These are phyloP conservation scores for Thyatira batis DNA, from an alignment of 2,888 invertebrate species.

Conservation along the genomic window DNA sequence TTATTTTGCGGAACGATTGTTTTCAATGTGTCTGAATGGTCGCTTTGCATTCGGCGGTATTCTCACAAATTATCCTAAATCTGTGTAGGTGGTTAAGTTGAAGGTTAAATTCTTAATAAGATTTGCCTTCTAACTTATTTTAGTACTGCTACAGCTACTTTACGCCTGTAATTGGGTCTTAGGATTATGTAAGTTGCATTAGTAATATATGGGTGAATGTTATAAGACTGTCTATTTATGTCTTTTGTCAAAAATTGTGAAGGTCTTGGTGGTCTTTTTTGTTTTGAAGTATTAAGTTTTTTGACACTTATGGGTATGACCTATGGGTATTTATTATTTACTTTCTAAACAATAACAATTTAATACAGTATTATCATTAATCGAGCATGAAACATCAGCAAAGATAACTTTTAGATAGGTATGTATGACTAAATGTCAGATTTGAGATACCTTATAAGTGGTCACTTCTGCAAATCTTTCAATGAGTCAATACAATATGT, in stretches of 20 bases:
- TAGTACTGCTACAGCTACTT: neutral
- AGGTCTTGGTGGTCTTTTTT: too few species aligned
- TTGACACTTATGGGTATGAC: too few species aligned
- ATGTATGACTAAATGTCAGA: too few species aligned
- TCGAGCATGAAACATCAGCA: too few species aligned
- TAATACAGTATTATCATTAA: too few species aligned
- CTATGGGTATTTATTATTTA: too few species aligned
- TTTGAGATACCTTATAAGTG: too few species aligned
- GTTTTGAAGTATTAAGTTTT: too few species aligned
- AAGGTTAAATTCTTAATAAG: slow-evolving; percentile 38
- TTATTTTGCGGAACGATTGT: slow-evolving; percentile 48
- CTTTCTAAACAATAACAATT: too few species aligned
- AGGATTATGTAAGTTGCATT: neutral
- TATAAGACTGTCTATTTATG: neutral
- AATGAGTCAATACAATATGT: too few species aligned
- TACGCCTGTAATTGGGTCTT: neutral
- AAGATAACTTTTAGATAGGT: too few species aligned
- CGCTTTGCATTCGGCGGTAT: slow-evolving; percentile 20
- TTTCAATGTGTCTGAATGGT: slow-evolving; percentile 39
- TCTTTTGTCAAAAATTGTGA: neutral
- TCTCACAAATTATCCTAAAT: slow-evolving; percentile 17
- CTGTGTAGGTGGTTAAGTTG: slow-evolving; percentile 23
- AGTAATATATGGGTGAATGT: neutral
- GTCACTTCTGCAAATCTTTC: too few species aligned
- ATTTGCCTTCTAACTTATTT: slow-evolving; percentile 41